Base-by-base conservation (phyloP, 1,140 invertebrate genomes). In the Drosophila malerkotliana region DNA sequence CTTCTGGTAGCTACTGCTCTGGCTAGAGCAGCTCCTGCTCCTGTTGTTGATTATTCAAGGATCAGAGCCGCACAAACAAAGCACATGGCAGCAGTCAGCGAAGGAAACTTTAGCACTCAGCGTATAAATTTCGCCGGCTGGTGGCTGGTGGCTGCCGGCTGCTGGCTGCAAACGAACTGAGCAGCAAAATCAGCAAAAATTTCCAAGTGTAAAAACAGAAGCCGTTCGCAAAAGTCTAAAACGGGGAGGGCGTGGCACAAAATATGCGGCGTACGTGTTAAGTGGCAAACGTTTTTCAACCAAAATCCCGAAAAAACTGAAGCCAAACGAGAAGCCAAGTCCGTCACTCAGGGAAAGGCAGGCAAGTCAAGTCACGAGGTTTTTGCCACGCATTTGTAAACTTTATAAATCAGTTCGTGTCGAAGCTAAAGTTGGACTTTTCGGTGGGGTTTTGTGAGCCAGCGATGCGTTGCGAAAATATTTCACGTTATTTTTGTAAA, bases 361-460 rank as follows among this genome's bases (percentile, higher is more conserved):
- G 72, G 47, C 52, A 44, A 71, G 67, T 83, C 83, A 88, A 87
- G 83, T 88, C 83, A 88, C 75, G 83, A 69, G 55, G 66, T 83
- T 87, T 79, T 88, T 88, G 83, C 82, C 83, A 88, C 82, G 82
- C 82, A 88, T 87, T 87, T 88, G 82, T 87, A 87, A 87, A 88
- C 83, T 87, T 87, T 85, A 85, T 85, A 85, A 85, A 85, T 85
- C 82, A 85, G 82, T 85, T 85, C 82, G 82, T 87, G 82, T 85
- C 82, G 82, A 87, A 82, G 74, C 73, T 73, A 75, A 75, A 75
- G 72, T 74, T 74, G 71, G 52, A 52, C 41, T 56, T 54, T 26
- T 41, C 47, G 39, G 47, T 39, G 37, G 10, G 28, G 37, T 44
- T n/a, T 37, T 39, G 24, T 12, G 24, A 24, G 37, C 30, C 72